Base-by-base conservation (phyloP, 2,113 vertebrate genomes). In the Trematocara stigmaticum region DNA sequence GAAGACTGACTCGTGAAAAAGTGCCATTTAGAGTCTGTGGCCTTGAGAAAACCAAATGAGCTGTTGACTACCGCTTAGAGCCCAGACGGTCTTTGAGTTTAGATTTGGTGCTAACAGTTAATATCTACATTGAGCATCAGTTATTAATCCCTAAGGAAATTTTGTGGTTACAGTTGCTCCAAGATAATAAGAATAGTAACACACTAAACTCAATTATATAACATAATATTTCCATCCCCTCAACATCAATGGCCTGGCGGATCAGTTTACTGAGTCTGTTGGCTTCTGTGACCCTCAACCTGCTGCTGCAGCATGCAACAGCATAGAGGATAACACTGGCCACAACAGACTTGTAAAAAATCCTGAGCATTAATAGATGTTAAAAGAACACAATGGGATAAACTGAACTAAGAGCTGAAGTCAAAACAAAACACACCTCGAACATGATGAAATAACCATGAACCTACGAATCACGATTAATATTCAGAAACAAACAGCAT, bases 161-260 rank as follows among this genome's bases (percentile, higher is more conserved):
- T 61, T 4, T 61, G 31, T 61, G 57, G 57, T 35, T 61, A 35
- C 1, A 61, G 57, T 61, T 61, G 2, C 31, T 35, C 57, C 15
- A 61, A 10, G 29, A 34, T 18, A 61, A 10, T 34, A 34, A 61
- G 57, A 61, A 61, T 61, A 6, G 57, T 61, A 61, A 61, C 8
- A 59, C 5, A 34, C 56, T 59, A 6, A 59, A 34, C 26, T 59
- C 13, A 6, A 61, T 57, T 59, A 59, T 59, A 59, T 9, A 31
- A 16, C 13, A 59, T 1, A 34, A 34, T 59, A 34, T 59, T 6
- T 59, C 29, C 15, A 34, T 34, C 1, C 0, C 29, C 29, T 6
- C 57, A 59, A 59, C 29, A 34, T 0, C 15, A 59, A 59, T 59
- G 0, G 0, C 57, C 29, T 59, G 29, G 56, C 1, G 1, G 29